Conservation (phyloP, 2,888 invertebrate species). For the Cremastinae sp. region DNA sequence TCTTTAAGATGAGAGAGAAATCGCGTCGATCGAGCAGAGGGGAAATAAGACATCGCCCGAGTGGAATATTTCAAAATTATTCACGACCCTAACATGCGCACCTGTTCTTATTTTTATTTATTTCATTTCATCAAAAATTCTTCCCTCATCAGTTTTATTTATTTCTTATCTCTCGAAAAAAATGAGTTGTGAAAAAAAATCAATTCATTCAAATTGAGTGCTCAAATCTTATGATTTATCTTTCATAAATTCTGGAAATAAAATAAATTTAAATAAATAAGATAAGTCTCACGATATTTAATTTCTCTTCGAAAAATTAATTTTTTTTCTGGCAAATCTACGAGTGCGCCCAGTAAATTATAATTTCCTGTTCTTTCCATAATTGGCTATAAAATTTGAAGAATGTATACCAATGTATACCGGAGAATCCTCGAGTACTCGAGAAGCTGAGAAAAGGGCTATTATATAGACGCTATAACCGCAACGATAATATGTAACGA, state of each 20-base stretch:
- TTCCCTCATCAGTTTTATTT: too few relatives aligned
- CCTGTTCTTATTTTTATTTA: conserved; percentile 6
- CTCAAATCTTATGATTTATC: too few relatives aligned
- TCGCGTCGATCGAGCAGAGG: conserved; percentile 2
- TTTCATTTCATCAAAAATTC: too few relatives aligned
- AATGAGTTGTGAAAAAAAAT: too few relatives aligned
- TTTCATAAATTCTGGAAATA: too few relatives aligned
- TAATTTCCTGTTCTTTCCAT: not conserved
- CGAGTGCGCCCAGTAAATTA: conserved; percentile 37
- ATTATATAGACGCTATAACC: conserved; percentile 69
- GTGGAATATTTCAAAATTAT: conserved; percentile 34
- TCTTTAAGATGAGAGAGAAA: conserved; percentile 40
- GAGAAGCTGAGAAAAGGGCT: conserved; percentile 60
- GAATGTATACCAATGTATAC: conserved; percentile 38
- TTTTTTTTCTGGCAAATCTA: too few relatives aligned
- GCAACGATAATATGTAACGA: conserved; percentile 74
- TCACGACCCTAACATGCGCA: conserved; percentile 42
- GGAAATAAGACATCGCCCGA: conserved; percentile 1
- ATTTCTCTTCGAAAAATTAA: too few relatives aligned
- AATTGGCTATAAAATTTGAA: conserved; percentile 42
- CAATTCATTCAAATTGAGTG: too few relatives aligned
- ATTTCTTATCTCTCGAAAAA: too few relatives aligned
- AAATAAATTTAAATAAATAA: too few relatives aligned
- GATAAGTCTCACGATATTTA: too few relatives aligned
- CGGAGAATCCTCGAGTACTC: conserved; percentile 54